These are phyloP conservation scores for Pseudomyrmex dendroicus DNA, from an alignment of 1,140 invertebrate species.

Conservation along the genomic window DNA sequence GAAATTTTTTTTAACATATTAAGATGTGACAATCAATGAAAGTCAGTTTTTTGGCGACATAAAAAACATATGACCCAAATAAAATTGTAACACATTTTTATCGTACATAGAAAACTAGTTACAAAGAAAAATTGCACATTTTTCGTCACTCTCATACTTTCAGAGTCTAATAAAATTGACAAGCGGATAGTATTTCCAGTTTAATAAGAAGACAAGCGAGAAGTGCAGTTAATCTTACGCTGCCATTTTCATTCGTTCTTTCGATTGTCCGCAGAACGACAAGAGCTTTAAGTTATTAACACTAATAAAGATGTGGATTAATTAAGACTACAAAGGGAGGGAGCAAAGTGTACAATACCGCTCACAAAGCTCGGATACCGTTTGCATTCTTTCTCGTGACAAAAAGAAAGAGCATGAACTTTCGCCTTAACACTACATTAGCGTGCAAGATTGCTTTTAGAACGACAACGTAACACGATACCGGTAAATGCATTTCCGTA, in stretches of 20 bases:
- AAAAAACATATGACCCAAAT: too few species aligned
- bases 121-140: background rate
- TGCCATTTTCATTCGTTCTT: background rate
- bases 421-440: conserved; percentile 25
- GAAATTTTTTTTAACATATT: background rate
- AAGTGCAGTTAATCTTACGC: background rate
- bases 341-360: background rate
- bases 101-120: background rate
- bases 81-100: too few species aligned
- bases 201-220: background rate
- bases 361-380: background rate
- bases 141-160: background rate
- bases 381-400: conserved; percentile 27
- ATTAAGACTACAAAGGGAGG: conserved; percentile 1
- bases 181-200: background rate
- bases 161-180: too few species aligned
- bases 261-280: background rate
- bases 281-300: too few species aligned
- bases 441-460: conserved; percentile 17
- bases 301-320: conserved; percentile 15
- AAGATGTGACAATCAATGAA: background rate
- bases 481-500: background rate
- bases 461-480: conserved; percentile 30
- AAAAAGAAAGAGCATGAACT: conserved; percentile 20
- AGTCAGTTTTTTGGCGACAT: too few species aligned